These are phyloP conservation scores for Malurus splendens DNA, from an alignment of 2,797 vertebrate genomes.

Conservation along the genomic window DNA sequence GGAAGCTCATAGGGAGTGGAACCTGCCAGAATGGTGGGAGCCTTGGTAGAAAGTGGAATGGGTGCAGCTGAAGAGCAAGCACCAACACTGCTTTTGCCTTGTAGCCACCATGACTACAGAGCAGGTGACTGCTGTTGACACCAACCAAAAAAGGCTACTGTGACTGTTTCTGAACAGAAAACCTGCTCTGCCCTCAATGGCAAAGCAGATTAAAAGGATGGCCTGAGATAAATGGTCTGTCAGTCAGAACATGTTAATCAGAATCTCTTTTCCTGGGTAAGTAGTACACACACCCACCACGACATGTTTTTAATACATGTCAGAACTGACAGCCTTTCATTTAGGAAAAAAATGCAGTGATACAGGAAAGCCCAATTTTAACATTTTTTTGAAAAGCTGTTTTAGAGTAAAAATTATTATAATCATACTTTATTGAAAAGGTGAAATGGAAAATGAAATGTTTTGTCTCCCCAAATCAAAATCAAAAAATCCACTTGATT, in stretches of 20 bases:
- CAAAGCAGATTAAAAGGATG: neutral
- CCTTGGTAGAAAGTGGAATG: neutral
- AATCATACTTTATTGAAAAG: neutral
- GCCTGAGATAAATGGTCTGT: neutral
- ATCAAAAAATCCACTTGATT: neutral
- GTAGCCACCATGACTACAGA: neutral
- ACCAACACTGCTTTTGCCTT: neutral
- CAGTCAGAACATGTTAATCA: neutral
- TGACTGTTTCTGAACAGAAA: neutral
- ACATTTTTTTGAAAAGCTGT: neutral
- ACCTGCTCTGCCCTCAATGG: neutral
- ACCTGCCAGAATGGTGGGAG: neutral
- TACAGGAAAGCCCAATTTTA: neutral
- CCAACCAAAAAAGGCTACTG: neutral
- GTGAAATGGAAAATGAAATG: neutral
- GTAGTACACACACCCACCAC: neutral
- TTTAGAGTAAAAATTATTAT: neutral
- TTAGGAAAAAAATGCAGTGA: neutral
- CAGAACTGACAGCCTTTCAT: neutral
- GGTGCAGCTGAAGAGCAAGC: neutral
- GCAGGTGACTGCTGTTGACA: neutral
- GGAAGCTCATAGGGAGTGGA: neutral
- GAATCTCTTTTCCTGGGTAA: neutral
- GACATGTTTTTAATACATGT: neutral
- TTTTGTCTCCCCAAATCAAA: neutral